Base-by-base conservation (phyloP, 2,113 vertebrate species). In the Puntigrus tetrazona region DNA sequence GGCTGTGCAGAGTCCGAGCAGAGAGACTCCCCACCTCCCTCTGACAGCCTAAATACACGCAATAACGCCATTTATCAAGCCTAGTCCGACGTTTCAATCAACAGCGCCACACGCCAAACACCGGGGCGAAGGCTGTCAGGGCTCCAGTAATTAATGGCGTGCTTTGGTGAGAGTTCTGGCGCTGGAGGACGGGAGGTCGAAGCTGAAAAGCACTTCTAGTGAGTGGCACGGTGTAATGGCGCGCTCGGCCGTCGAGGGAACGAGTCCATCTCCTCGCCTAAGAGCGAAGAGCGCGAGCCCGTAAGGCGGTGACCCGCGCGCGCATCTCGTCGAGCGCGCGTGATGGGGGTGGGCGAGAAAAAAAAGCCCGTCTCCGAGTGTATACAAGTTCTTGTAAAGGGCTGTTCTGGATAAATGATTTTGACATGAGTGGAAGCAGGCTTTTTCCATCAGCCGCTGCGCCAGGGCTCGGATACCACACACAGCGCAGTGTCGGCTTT, bases 401-500 rank as follows among this genome's bases (percentile, higher is more conserved):
- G 93, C 93, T 94, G 96, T 95, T 96, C 95, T 93, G 95, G 95
- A 95, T 96, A 96, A 94, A 95, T 96, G 95, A 94, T 95, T 96
- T 94, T 96, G 95, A 95, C 95, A 94, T 97, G 96, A 97, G 96
- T 96, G 95, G 95, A 95, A 96, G 96, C 97, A 97, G 96, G 96
- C 95, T 96, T 97, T 98, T 97, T 97, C 96, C 97, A 97, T 96
- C 96, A 95, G 94, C 92, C 93, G 92, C 94, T 92, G 95, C 94
- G 94, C 91, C 92, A 92, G 93, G 92, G 96, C 94, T 95, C 94
- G 92, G 92, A 95, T 97, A 94, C 96, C 97, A 97, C 97, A 97
- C 97, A 98, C 96, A 93, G 94, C 92, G 96, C 90, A 96, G 97
- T 96, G 95, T 98, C 97, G 96, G 96, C n/a, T 94, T 98, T 98